Conservation (phyloP, 1,140 invertebrate genomes). For the Aphelenchoides besseyi region DNA sequence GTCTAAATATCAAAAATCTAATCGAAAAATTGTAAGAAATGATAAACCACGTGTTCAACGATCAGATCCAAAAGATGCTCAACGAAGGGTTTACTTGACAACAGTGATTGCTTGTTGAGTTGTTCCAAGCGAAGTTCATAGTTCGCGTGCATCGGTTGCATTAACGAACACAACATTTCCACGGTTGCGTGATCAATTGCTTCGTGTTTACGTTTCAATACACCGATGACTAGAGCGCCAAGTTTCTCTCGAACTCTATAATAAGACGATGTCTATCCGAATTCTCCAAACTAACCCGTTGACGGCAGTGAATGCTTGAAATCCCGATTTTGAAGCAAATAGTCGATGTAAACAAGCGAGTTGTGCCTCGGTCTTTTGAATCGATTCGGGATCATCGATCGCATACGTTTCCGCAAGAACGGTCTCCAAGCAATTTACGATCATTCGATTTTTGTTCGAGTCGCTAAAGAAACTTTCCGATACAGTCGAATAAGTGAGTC, state of each 20-base stretch:
- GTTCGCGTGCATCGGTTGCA: conserved; percentile 98
- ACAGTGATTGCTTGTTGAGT: conserved; percentile 88
- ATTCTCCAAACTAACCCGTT: conserved; percentile 74
- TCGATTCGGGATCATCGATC: conserved; percentile 57
- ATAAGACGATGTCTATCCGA: conserved; percentile 25
- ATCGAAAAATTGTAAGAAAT: background rate
- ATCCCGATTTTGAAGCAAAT: conserved; percentile 93
- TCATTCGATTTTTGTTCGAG: conserved; percentile 90
- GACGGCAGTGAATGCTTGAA: conserved; percentile 86
- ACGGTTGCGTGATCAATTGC: conserved; percentile 90
- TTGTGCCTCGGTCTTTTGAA: conserved; percentile 77
- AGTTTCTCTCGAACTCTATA: conserved; percentile 83
- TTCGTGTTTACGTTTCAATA: conserved; percentile 81
- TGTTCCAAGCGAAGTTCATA: conserved; percentile 91
- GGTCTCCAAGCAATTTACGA: conserved; percentile 75
- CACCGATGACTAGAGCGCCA: conserved; percentile 82
- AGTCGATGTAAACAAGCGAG: conserved; percentile 88
- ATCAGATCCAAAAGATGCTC: conserved; percentile 91
- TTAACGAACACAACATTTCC: conserved; percentile 92
- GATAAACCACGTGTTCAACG: conserved; percentile 83
- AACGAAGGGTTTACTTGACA: conserved; percentile 86
- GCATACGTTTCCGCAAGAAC: conserved; percentile 69
- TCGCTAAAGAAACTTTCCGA: conserved; percentile 95
- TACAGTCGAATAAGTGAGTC: conserved; percentile 87
- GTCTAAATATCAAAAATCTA: conserved; percentile 67